Conservation (phyloP, 2,888 invertebrate species). For the Eudasyphora cyanicolor region DNA sequence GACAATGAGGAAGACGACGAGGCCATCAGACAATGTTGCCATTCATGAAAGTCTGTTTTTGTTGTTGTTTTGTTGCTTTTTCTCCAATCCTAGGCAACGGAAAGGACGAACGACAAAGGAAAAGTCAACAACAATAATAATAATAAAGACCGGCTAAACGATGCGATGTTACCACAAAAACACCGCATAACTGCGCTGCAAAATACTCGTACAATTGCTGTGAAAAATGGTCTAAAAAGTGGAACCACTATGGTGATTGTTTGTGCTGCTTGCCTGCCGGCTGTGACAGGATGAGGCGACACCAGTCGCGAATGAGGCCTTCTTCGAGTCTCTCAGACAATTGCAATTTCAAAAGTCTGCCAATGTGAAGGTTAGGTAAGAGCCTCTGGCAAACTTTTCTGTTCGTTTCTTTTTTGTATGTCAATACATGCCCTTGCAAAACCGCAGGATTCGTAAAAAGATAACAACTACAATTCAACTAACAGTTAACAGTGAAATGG, state of each 20-base stretch:
- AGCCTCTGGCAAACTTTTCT: neutral
- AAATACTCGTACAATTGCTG: neutral
- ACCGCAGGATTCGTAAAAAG: neutral
- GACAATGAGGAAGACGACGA: neutral
- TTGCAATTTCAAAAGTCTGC: neutral
- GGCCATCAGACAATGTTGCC: neutral
- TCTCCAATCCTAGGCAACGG: too few species aligned
- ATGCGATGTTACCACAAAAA: constrained; percentile 6
- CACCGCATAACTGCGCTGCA: neutral
- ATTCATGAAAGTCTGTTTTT: neutral
- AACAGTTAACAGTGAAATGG: neutral
- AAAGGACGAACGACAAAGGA: neutral
- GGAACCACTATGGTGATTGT: too few species aligned
- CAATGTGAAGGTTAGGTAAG: neutral
- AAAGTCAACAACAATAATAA: neutral
- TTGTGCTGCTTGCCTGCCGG: too few species aligned
- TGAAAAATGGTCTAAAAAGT: neutral
- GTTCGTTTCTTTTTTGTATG: too few species aligned
- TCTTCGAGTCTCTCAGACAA: neutral
- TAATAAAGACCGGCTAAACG: neutral
- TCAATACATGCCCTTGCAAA: too few species aligned
- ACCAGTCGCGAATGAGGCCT: neutral
- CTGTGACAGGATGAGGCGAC: too few species aligned
- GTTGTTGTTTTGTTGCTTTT: constrained; percentile 12
- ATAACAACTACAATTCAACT: neutral